Evolutionary conservation across 2,113 vertebrate species (phyloP), one percentile per base, ranked within the genome.

Genomic region (Benitochromis conjunctus): DNA sequence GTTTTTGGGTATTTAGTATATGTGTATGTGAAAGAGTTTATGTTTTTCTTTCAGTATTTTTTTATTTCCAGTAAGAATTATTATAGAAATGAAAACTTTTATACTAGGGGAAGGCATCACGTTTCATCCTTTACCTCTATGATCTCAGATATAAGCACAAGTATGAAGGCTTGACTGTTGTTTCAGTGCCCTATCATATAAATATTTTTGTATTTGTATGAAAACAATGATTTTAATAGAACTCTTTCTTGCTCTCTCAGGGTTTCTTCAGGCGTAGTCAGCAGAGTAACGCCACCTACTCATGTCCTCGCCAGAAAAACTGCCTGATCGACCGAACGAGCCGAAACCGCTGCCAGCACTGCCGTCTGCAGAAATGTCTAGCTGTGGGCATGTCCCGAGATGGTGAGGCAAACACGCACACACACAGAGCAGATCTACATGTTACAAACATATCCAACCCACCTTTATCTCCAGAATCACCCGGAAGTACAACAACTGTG

Each of bases 191-290:
- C 2, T 1, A 24, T 24, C 64, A 24, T 69, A 9, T 21, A 69
- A 38, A 9, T 24, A 14, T 13, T 6, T 69, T 43, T 38, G 36
- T 69, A 69, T 36, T 43, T 38, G 64, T 69, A 69, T 36, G 74
- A 77, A 24, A 41, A 58, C 54, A 43, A 16, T 79, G 9, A 74
- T 48, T 74, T 48, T 48, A 48, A 29, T 19, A 5, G 2, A 19
- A 31, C 26, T 53, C 4, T 76, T 56, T 7, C 0, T 2, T 64
- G n/a, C 3, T 41, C n/a, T 74, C 13, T 66, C 96, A 99, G 98
- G 98, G 98, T 85, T 99, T 99, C 96, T 99, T 98, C 95, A 95
- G 98, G 46, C 96, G 98, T 91, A 98, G 98, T 95, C 98, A 99
- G 96, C 97, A 99, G 93, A 98, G 98, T 86, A 98, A 97, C 31